phyloP scores from a whole-genome alignment of 2,888 invertebrate genomes.

The Tenthredo notha region DNA sequence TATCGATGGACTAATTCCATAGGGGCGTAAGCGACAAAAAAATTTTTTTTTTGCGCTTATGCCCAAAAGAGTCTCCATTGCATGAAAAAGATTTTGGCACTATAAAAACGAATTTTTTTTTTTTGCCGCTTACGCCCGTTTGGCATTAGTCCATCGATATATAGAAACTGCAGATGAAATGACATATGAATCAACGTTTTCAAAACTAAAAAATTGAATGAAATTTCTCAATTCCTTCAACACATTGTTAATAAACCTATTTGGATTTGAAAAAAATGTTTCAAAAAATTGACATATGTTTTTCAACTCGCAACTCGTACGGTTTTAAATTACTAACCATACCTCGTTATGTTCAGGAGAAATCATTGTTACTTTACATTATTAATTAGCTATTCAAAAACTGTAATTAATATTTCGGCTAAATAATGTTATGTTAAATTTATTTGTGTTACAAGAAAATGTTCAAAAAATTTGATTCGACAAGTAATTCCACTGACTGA shows the following conservation, averaged over 20 bases:
- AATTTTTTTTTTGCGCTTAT: too few species aligned
- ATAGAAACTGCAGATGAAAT: constrained; percentile 16
- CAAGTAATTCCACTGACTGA: background rate
- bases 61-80: too few species aligned
- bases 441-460: background rate
- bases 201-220: background rate
- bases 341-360: background rate
- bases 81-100: too few species aligned
- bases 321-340: background rate
- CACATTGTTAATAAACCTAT: background rate
- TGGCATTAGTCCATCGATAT: too few species aligned
- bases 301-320: constrained; percentile 19
- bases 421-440: background rate
- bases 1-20: too few species aligned
- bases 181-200: constrained; percentile 35
- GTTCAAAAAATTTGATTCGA: background rate
- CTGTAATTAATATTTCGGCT: background rate
- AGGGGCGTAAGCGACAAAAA: too few species aligned
- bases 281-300: constrained; percentile 35
- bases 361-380: background rate
- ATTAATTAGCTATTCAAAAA: background rate
- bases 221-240: background rate
- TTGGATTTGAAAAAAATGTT: background rate
- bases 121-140: too few species aligned
- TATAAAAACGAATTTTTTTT: too few species aligned